Evolutionary conservation across 2,797 vertebrate genomes (phyloP), one percentile per base, ranked within the genome.

Genomic region (Parauchenoglanis punctatus): DNA sequence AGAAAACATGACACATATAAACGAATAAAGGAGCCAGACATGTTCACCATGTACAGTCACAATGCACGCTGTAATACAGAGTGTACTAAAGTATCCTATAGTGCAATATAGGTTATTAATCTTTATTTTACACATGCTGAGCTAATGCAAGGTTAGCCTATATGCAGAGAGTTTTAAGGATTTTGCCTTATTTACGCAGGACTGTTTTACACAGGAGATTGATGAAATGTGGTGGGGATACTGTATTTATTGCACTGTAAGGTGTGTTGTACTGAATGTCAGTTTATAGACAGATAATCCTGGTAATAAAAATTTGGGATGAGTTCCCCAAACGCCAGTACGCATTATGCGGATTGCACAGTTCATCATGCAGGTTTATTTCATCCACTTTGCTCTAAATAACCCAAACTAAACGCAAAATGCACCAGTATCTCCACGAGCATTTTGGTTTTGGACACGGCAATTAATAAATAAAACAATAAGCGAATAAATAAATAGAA

Each of bases 1-100:
- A 85, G 85, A 89, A 88, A 90, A 90, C 87, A 87, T 89, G 90
- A 87, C 90, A 89, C 85, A 91, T 80, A 86, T 84, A 84, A 83
- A 86, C 84, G 73, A 85, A 85, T 84, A 72, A 81, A 81, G 52
- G 56, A 81, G 23, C 73, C 28, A 61, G 31, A 25, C 10, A 40
- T n/a, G 73, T 46, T 44, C 58, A 61, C 11, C 46, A 7, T 56
- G 56, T 35, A 73, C 59, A 78, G 35, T 35, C 61, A 35, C 59
- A 35, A 44, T 68, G 25, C 23, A 78, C 49, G 40, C 25, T 28
- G n/a, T 44, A 82, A 49, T 49, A 46, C 80, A 49, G 15, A 56
- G 75, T n/a, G 23, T 63, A 17, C 35, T 61, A 58, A 10, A 78
- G 17, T 58, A 61, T 5, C 17, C 8, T 84, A 59, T 15, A 72